These are phyloP conservation scores for Halcyon chelicuti DNA, from an alignment of 2,797 vertebrate species.

Conservation along the genomic window DNA sequence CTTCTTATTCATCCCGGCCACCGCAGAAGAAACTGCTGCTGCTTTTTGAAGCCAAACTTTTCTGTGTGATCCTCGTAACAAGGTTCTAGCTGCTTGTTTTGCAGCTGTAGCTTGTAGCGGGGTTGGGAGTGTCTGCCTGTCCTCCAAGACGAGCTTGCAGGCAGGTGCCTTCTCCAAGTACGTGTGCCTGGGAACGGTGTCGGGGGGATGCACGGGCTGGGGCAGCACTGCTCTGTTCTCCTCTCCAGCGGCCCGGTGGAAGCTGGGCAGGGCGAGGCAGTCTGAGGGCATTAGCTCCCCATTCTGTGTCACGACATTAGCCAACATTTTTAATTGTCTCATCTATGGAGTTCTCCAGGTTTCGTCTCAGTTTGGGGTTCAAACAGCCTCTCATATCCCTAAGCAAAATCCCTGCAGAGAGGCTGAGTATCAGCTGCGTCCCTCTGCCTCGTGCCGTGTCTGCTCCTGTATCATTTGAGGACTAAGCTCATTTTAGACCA, in stretches of 20 bases:
- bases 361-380: not conserved
- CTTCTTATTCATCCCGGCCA: not conserved
- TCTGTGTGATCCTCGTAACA: not conserved
- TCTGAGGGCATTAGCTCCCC: not conserved
- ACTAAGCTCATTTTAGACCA: not conserved
- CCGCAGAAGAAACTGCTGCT: not conserved
- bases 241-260: not conserved
- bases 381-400: not conserved
- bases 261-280: not conserved
- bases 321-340: not conserved
- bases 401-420: not conserved
- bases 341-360: not conserved
- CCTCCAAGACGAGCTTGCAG: not conserved
- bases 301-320: not conserved
- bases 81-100: not conserved
- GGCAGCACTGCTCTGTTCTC: not conserved
- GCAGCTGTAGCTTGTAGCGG: not conserved
- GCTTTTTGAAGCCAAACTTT: not conserved
- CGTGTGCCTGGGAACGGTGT: not conserved
- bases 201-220: not conserved
- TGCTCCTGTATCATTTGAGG: not conserved
- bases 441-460: not conserved
- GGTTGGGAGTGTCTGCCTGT: not conserved
- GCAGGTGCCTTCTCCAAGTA: not conserved
- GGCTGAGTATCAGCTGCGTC: not conserved